phyloP scores from a whole-genome alignment of 2,888 invertebrate species.

The Geophilus truncorum region DNA sequence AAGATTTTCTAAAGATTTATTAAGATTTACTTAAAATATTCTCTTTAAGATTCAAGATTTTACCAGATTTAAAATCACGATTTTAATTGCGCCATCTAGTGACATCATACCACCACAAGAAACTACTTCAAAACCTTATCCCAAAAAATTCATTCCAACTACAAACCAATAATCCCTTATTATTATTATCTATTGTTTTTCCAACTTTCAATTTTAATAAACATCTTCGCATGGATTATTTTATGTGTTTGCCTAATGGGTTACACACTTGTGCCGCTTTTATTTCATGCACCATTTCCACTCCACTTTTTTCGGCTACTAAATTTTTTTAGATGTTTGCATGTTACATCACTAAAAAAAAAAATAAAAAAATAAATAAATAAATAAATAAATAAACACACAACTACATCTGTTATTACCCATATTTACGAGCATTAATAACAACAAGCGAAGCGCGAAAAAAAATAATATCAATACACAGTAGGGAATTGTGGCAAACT shows the following conservation, averaged over 20 bases:
- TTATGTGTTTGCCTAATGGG: not conserved
- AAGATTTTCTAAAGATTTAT: too few species aligned
- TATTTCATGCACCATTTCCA: slow-evolving; percentile 12
- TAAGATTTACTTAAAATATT: too few species aligned
- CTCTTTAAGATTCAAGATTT: too few species aligned
- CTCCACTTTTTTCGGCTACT: not conserved
- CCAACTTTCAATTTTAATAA: not conserved
- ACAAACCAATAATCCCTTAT: too few species aligned
- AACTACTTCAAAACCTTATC: too few species aligned
- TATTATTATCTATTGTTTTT: not conserved
- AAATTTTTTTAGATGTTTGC: not conserved
- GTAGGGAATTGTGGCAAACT: not conserved
- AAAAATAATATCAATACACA: not conserved
- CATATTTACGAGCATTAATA: too few species aligned
- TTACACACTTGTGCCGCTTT: not conserved
- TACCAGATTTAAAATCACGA: too few species aligned
- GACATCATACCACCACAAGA: too few species aligned
- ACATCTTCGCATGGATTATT: not conserved
- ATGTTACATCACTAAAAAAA: not conserved
- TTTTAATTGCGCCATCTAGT: too few species aligned
- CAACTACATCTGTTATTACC: too few species aligned
- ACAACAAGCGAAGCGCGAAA: not conserved
- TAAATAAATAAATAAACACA: not conserved
- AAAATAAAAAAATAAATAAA: not conserved
- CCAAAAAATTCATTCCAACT: too few species aligned